Evolutionary conservation across 2,797 vertebrate species (phyloP).

Genomic region (Enteromius argenteus): DNA sequence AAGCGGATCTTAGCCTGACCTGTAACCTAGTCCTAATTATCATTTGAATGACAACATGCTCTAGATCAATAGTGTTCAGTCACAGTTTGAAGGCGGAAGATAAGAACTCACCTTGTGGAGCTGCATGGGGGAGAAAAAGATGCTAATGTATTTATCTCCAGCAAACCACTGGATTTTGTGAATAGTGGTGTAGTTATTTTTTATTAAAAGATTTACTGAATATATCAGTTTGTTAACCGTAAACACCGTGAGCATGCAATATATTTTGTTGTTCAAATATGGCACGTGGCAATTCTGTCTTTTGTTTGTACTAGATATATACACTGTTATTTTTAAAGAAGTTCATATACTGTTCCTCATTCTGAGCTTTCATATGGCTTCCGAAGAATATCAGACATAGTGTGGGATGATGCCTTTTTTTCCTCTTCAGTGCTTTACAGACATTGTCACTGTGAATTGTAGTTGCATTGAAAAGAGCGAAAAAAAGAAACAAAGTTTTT

Average conservation of each 20-base stretch:
- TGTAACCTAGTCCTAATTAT: slow-evolving; percentile 91
- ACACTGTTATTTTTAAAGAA: neutral
- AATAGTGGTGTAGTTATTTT: neutral
- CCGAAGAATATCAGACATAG: neutral
- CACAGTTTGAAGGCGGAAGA: slow-evolving; percentile 90
- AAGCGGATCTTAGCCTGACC: slow-evolving; percentile 85
- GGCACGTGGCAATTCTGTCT: neutral
- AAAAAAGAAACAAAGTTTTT: neutral
- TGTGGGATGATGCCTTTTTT: neutral
- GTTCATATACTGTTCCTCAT: neutral
- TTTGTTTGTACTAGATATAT: no score
- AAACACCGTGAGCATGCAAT: neutral
- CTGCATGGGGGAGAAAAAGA: slow-evolving; percentile 69
- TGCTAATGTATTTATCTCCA: slow-evolving; percentile 81
- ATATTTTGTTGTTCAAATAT: neutral
- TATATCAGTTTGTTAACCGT: neutral
- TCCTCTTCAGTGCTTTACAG: neutral
- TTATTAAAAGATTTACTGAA: neutral
- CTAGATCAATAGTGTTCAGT: slow-evolving; percentile 95
- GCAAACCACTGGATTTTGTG: slow-evolving; percentile 37
- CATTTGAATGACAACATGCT: slow-evolving; percentile 97
- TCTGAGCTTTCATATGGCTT: neutral
- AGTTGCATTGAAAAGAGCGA: neutral
- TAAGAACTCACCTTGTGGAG: slow-evolving; percentile 87
- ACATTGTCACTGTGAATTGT: slow-evolving; percentile 4